Conservation (phyloP, 2,888 invertebrate species). For the Sisyra terminalis region DNA sequence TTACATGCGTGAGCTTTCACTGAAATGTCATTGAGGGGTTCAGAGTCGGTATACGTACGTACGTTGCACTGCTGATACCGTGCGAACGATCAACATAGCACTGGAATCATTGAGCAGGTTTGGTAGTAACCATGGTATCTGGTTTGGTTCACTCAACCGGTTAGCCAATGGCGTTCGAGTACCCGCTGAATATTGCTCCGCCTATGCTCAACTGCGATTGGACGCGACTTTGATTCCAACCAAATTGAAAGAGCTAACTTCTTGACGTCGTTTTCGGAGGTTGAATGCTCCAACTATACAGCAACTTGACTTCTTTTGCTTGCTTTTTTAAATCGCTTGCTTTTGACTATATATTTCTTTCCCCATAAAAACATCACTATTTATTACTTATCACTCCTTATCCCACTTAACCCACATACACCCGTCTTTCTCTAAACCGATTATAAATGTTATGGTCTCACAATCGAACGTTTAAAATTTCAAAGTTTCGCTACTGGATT, state of each 20-base stretch:
- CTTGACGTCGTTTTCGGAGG: constrained; percentile 4
- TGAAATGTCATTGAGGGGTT: too few species aligned
- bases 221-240: constrained; percentile 27
- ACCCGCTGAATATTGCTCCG: constrained; percentile 19
- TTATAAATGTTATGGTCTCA: too few species aligned
- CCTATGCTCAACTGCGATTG: constrained; percentile 26
- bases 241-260: constrained; percentile 23
- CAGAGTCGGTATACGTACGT: background rate
- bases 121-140: constrained; percentile 27
- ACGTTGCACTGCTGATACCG: background rate
- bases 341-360: too few species aligned
- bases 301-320: too few species aligned
- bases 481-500: too few species aligned
- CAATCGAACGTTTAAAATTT: too few species aligned
- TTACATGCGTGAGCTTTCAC: background rate
- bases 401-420: too few species aligned
- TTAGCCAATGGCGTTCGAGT: constrained; percentile 24
- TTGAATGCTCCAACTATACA: constrained; percentile 16
- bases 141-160: constrained; percentile 14
- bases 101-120: background rate
- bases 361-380: too few species aligned
- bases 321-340: too few species aligned
- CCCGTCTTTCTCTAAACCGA: too few species aligned
- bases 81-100: background rate
- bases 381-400: too few species aligned